These are phyloP conservation scores for Taxidea taxus DNA, from an alignment of 2,113 vertebrate species.

Conservation along the genomic window DNA sequence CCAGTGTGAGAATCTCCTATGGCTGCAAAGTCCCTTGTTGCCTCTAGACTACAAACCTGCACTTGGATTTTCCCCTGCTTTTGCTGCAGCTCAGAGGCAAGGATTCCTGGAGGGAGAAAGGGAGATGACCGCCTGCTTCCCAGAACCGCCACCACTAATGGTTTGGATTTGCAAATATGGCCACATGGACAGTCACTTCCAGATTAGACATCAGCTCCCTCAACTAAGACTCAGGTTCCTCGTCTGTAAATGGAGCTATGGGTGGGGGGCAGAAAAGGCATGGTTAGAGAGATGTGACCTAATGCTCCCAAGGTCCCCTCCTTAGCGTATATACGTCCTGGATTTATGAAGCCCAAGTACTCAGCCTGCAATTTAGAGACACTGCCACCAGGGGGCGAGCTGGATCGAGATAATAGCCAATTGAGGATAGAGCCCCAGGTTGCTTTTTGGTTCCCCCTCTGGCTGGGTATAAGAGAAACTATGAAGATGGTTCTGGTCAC, in stretches of 20 bases:
- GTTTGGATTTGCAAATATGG: background rate
- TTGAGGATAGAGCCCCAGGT: rapidly evolving
- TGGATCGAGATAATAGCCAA: background rate
- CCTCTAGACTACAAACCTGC: background rate
- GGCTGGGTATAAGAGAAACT: background rate
- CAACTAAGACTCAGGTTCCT: background rate
- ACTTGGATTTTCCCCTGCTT: background rate
- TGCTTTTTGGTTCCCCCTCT: background rate
- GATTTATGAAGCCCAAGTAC: background rate
- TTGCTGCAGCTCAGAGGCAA: background rate
- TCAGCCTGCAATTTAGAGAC: background rate
- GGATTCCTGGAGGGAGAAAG: background rate
- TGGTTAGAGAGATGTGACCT: background rate
- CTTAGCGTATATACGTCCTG: rapidly evolving
- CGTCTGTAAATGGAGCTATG: background rate
- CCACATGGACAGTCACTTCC: background rate
- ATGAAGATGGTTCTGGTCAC: background rate
- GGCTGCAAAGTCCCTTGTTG: background rate
- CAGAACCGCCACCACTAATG: background rate
- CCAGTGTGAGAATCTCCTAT: background rate
- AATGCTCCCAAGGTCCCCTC: background rate
- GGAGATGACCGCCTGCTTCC: background rate
- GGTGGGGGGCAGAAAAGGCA: background rate
- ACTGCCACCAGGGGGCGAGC: background rate
- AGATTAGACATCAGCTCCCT: background rate